Percentiles rank a stretch among this genome's conserved stretches.
Conservation (phyloP, 2,797 vertebrate species). For the Lithobates sylvaticus region DNA sequence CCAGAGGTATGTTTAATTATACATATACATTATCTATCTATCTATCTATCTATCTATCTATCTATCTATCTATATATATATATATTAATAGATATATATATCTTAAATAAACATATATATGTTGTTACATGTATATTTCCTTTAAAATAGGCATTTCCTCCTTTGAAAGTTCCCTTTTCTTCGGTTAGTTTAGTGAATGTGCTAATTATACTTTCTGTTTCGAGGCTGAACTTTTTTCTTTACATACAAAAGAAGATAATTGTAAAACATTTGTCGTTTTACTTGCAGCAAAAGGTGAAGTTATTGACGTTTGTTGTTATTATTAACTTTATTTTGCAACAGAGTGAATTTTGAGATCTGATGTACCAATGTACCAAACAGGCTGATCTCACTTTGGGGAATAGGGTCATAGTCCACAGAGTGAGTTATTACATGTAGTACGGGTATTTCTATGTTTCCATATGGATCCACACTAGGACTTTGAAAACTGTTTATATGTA, state of each 20-base stretch:
- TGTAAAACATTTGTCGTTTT: background rate
- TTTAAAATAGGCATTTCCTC: slow-evolving; percentile 15
- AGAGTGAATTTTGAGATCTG: background rate
- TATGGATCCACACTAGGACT: background rate
- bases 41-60: no score
- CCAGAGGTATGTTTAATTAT: slow-evolving; percentile 26
- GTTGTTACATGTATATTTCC: background rate
- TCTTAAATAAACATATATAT: background rate
- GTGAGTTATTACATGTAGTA: no score
- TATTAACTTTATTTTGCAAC: background rate
- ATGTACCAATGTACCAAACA: background rate
- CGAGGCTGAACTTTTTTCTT: background rate
- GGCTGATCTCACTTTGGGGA: background rate
- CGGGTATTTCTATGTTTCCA: background rate
- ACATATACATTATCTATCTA: background rate
- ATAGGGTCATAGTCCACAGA: background rate
- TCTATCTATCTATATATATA: no score
- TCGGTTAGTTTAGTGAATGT: background rate
- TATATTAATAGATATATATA: background rate
- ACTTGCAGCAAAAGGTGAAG: no score
- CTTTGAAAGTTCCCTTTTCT: slow-evolving; percentile 45
- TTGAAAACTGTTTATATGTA: no score
- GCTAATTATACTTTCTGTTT: background rate
- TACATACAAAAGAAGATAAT: background rate
- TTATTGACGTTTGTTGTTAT: no score